These are phyloP conservation scores for Oreocharis arfaki DNA, from an alignment of 2,113 vertebrate genomes.

Conservation along the genomic window DNA sequence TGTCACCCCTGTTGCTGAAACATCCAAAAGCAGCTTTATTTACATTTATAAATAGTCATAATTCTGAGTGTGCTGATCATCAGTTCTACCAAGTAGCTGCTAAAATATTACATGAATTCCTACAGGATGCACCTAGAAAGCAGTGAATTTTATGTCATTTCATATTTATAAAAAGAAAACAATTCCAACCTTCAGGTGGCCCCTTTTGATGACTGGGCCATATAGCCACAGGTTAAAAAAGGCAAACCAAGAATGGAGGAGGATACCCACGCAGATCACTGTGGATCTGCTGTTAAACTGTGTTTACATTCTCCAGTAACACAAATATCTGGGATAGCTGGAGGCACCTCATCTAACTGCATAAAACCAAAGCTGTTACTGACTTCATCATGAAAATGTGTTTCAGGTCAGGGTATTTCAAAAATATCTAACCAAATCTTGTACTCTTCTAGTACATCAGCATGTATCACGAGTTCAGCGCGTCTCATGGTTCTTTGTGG, in stretches of 20 bases:
- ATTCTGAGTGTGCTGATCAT: neutral
- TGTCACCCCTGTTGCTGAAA: neutral
- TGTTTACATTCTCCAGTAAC: neutral
- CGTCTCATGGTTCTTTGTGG: neutral
- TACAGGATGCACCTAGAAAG: neutral
- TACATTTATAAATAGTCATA: neutral
- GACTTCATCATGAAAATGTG: neutral
- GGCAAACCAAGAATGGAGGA: neutral
- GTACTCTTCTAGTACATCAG: neutral
- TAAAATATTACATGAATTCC: neutral
- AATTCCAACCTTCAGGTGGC: neutral
- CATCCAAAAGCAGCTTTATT: neutral
- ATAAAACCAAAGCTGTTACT: neutral
- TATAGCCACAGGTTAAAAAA: neutral
- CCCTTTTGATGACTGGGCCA: neutral
- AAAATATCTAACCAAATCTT: neutral
- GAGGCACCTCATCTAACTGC: neutral
- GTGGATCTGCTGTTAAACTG: neutral
- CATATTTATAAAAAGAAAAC: neutral
- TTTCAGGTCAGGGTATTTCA: neutral
- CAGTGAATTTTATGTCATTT: neutral
- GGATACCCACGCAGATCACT: neutral
- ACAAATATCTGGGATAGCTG: neutral
- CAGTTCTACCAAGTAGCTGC: neutral
- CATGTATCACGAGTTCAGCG: accelerated